phyloP scores from a whole-genome alignment of 2,113 vertebrate genomes.

The Colossoma macropomum region DNA sequence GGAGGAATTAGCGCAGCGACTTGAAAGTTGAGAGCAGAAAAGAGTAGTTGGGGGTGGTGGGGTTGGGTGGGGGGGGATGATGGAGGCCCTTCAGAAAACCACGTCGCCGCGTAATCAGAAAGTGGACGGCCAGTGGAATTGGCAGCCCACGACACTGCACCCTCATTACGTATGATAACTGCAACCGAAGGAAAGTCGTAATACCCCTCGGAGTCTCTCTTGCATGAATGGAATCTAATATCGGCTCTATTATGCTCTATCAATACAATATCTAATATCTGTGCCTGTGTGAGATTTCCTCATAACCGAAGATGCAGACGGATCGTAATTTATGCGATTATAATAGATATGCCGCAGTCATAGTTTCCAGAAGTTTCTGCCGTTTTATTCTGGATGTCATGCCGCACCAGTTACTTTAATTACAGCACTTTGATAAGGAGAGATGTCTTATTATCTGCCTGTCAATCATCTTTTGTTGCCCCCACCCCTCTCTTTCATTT shows the following conservation, averaged over 20 bases:
- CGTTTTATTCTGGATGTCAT: neutral
- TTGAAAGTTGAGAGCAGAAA: constrained; percentile 62
- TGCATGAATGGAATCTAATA: constrained; percentile 1
- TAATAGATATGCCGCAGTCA: neutral
- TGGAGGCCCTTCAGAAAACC: constrained; percentile 24
- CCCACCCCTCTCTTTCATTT: neutral
- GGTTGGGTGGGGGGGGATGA: neutral
- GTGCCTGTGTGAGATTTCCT: neutral
- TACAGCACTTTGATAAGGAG: neutral
- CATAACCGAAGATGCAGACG: neutral
- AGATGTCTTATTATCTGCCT: neutral
- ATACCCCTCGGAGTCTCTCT: neutral
- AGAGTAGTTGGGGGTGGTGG: neutral
- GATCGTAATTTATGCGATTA: neutral
- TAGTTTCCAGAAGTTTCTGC: neutral
- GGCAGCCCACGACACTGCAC: constrained; percentile 9
- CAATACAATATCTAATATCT: neutral
- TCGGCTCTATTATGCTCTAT: neutral
- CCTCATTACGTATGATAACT: constrained; percentile 17
- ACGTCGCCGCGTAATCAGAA: constrained; percentile 33
- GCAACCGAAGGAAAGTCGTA: constrained; percentile 18
- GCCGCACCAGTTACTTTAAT: neutral
- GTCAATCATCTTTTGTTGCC: neutral
- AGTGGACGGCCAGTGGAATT: constrained; percentile 2
- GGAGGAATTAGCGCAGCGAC: constrained; percentile 61